A percentile compares a stretch with the other conserved stretches of the same genome.
Conservation (phyloP, 64 coral and sea anemone genomes). For the Montipora cactus region DNA sequence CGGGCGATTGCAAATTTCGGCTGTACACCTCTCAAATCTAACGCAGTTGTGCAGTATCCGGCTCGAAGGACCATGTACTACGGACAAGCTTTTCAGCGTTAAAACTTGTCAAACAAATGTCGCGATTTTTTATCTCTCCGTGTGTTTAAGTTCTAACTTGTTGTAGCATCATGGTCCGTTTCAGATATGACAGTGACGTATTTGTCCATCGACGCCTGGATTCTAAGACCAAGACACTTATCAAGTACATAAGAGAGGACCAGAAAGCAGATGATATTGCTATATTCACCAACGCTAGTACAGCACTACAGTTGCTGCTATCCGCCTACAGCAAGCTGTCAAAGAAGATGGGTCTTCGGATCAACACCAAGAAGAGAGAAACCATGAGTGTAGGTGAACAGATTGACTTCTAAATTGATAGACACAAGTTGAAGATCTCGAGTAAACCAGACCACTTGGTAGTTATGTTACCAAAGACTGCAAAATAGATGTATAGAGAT, state of each 20-base stretch:
- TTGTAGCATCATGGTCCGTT: background rate
- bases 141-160: no score
- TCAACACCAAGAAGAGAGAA: constrained; percentile 55
- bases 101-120: no score
- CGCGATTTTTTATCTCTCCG: no score
- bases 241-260: constrained; percentile 41
- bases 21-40: no score
- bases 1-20: no score
- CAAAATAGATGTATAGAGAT: no score
- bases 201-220: constrained; percentile 31
- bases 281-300: constrained; percentile 41
- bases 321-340: constrained; percentile 10
- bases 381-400: constrained; percentile 28
- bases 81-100: no score
- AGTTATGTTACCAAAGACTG: no score
- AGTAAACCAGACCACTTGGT: background rate
- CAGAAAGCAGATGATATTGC: constrained; percentile 56
- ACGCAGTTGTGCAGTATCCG: no score
- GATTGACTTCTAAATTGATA: constrained; percentile 40
- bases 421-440: constrained; percentile 5
- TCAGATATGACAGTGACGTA: constrained; percentile 1
- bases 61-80: no score
- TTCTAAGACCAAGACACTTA: constrained; percentile 48
- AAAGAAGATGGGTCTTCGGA: constrained; percentile 15
- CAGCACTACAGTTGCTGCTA: constrained; percentile 12